A percentile compares a stretch with the other conserved stretches of the same genome.
Evolutionary conservation across 53 echinoderm and acorn worm genomes (phyloP).

Genomic region (Mesocentrotus franciscanus): DNA sequence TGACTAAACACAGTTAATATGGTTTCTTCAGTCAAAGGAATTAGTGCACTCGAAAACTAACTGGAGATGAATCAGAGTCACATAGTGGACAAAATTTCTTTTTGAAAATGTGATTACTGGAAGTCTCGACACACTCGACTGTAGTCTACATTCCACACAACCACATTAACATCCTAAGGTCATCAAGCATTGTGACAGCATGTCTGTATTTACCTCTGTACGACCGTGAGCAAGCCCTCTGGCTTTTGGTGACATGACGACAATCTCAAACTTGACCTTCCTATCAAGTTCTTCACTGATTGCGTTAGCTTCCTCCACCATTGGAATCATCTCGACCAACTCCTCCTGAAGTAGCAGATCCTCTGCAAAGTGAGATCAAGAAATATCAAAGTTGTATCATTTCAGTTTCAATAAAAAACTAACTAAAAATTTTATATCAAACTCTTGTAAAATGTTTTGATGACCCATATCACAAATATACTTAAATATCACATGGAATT

Average conservation of each 20-base stretch:
- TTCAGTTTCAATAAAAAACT: background rate
- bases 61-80: too few relatives aligned
- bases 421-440: background rate
- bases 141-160: too few relatives aligned
- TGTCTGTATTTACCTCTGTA: slow-evolving; percentile 79
- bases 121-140: too few relatives aligned
- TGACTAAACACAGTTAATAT: too few relatives aligned
- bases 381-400: background rate
- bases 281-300: slow-evolving; percentile 97
- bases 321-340: slow-evolving; percentile 91
- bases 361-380: slow-evolving; percentile 69
- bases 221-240: slow-evolving; percentile 87
- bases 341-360: slow-evolving; percentile 92
- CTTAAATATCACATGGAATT: background rate
- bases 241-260: slow-evolving; percentile 91
- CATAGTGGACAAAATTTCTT: too few relatives aligned
- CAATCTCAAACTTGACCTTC: slow-evolving; percentile 98
- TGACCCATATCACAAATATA: background rate
- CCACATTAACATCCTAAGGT: too few relatives aligned
- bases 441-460: background rate
- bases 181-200: too few relatives aligned
- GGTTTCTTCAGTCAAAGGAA: too few relatives aligned
- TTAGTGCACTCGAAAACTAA: too few relatives aligned
- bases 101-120: too few relatives aligned
- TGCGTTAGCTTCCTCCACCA: slow-evolving; percentile 94